These are phyloP conservation scores for Hippocampus guttulatus DNA, from an alignment of 2,113 vertebrate genomes.

Conservation along the genomic window DNA sequence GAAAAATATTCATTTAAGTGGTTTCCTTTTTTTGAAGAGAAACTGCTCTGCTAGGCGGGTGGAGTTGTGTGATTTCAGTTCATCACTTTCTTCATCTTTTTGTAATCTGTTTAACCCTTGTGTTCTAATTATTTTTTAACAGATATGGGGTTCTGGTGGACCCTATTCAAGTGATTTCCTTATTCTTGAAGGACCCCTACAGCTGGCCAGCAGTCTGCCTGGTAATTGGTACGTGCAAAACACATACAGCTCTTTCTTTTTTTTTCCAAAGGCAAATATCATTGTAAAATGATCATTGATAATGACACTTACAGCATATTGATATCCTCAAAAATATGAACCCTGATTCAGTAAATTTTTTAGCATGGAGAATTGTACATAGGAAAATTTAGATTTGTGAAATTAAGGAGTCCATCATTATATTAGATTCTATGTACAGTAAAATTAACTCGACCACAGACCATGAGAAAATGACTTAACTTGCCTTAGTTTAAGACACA, in stretches of 20 bases:
- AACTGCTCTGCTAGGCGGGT: background rate
- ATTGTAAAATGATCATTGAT: background rate
- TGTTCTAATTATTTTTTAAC: background rate
- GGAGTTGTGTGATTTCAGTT: background rate
- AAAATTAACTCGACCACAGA: background rate
- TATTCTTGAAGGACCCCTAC: slow-evolving; percentile 85
- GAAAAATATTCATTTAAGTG: background rate
- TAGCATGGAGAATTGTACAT: background rate
- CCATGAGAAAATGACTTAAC: background rate
- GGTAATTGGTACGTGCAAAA: slow-evolving; percentile 76
- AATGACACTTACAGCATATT: background rate
- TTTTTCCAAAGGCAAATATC: background rate
- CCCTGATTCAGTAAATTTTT: background rate
- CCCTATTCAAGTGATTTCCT: slow-evolving; percentile 83
- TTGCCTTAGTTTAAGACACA: slow-evolving; percentile 3
- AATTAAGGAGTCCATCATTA: background rate
- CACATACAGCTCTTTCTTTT: background rate
- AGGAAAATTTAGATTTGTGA: background rate
- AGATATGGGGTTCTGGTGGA: slow-evolving; percentile 88
- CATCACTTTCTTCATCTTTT: background rate
- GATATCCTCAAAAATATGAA: background rate
- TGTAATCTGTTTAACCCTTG: too few species aligned
- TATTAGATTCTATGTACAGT: background rate
- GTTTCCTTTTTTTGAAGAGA: background rate
- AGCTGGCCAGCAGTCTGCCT: slow-evolving; percentile 86